Percentiles rank a stretch among this genome's conserved stretches.
Conservation (phyloP, 2,888 invertebrate species). For the Sinhomidia bicolor region DNA sequence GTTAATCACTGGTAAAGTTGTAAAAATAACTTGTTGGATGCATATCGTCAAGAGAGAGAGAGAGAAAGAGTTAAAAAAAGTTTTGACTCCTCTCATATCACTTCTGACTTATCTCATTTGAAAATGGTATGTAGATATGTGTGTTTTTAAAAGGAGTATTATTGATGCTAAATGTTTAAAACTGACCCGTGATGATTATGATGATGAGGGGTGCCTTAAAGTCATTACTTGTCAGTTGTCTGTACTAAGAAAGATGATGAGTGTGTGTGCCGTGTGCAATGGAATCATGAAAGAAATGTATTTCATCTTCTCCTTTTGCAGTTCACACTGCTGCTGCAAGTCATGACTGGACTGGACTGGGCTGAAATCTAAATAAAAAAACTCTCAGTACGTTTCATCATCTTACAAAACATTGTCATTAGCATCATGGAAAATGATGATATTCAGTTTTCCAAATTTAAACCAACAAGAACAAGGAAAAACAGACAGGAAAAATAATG, state of each 20-base stretch:
- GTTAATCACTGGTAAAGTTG: constrained; percentile 29
- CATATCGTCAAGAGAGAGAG: not conserved
- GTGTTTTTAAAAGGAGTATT: not conserved
- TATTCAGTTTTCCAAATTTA: not conserved
- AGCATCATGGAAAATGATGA: not conserved
- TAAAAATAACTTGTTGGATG: constrained; percentile 50
- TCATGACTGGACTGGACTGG: not conserved
- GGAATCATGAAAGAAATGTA: not conserved
- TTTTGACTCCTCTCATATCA: not conserved
- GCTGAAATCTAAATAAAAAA: too few species aligned
- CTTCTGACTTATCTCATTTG: not conserved
- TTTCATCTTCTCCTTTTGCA: not conserved
- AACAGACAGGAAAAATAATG: too few species aligned
- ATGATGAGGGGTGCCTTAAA: constrained; percentile 54
- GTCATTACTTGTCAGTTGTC: constrained; percentile 68
- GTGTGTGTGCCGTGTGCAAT: constrained; percentile 26
- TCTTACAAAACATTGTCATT: too few species aligned
- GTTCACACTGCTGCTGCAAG: not conserved
- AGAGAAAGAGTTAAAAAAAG: not conserved
- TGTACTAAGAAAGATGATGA: constrained; percentile 39
- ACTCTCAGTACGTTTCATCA: too few species aligned
- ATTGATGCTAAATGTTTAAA: constrained; percentile 15
- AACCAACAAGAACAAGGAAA: constrained; percentile 5
- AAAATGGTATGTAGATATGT: not conserved
- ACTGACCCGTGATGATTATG: not conserved